Evolutionary conservation across 2,113 vertebrate genomes (phyloP).

Genomic region (Urocitellus parryii): DNA sequence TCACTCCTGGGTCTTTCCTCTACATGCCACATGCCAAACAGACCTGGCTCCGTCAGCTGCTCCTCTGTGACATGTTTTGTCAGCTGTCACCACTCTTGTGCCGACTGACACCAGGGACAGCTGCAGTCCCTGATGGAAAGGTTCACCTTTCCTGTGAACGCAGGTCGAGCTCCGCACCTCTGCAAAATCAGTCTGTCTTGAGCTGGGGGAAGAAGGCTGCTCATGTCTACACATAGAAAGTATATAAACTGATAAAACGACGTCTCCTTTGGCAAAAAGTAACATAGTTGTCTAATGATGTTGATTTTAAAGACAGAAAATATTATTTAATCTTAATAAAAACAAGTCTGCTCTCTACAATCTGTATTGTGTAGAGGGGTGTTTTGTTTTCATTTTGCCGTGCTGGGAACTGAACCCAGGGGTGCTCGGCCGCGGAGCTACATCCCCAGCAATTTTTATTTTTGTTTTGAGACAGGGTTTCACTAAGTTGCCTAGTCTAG

Average conservation of each 20-base stretch:
- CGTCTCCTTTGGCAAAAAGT: neutral
- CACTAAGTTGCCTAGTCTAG: too few relatives aligned
- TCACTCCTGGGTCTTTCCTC: neutral
- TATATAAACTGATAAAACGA: neutral
- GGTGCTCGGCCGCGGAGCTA: too few relatives aligned
- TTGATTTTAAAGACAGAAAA: conserved; percentile 15
- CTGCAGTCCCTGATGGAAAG: neutral
- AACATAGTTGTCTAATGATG: neutral
- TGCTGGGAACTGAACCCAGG: too few relatives aligned
- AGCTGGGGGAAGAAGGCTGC: neutral
- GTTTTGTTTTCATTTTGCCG: too few relatives aligned
- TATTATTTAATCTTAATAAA: neutral
- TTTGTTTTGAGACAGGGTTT: too few relatives aligned
- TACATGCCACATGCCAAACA: neutral
- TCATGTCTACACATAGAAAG: neutral
- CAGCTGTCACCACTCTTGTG: neutral
- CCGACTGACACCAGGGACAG: neutral
- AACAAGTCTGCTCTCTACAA: neutral
- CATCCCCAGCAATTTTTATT: too few relatives aligned
- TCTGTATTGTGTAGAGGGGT: neutral
- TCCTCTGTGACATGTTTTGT: neutral
- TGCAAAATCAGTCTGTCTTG: neutral
- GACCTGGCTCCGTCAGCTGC: neutral
- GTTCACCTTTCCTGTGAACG: neutral
- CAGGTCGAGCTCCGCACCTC: neutral